Evolutionary conservation across 2,113 vertebrate genomes (phyloP).

Genomic region (Riparia riparia): DNA sequence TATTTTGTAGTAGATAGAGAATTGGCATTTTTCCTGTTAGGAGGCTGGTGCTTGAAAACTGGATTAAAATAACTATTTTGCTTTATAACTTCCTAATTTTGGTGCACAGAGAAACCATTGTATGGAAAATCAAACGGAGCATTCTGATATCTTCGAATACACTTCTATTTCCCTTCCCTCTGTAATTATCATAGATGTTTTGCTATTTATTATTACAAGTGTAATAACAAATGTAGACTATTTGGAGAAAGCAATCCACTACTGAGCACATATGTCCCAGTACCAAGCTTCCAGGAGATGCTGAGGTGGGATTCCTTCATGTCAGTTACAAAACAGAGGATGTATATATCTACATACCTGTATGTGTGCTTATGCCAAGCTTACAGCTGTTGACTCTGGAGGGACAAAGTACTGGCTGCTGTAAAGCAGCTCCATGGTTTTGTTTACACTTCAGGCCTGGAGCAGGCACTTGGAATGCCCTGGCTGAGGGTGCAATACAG

Average conservation of each 20-base stretch:
- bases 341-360: fast-evolving
- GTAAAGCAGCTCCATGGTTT: background rate
- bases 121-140: background rate
- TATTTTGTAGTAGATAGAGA: background rate
- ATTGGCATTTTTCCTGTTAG: background rate
- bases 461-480: background rate
- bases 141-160: background rate
- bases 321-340: background rate
- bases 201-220: background rate
- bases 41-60: background rate
- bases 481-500: background rate
- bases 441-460: background rate
- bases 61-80: background rate
- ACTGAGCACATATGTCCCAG: fast-evolving
- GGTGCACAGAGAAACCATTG: background rate
- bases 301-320: background rate
- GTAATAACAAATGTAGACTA: background rate
- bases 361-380: background rate
- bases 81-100: background rate
- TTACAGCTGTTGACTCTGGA: background rate
- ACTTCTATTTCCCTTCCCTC: background rate
- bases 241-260: background rate
- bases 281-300: background rate
- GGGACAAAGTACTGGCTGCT: background rate
- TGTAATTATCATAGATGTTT: background rate